A percentile compares a stretch with the other conserved stretches of the same genome.
These are phyloP conservation scores for Tiliacea aurago DNA, from an alignment of 2,888 invertebrate genomes.

Conservation along the genomic window DNA sequence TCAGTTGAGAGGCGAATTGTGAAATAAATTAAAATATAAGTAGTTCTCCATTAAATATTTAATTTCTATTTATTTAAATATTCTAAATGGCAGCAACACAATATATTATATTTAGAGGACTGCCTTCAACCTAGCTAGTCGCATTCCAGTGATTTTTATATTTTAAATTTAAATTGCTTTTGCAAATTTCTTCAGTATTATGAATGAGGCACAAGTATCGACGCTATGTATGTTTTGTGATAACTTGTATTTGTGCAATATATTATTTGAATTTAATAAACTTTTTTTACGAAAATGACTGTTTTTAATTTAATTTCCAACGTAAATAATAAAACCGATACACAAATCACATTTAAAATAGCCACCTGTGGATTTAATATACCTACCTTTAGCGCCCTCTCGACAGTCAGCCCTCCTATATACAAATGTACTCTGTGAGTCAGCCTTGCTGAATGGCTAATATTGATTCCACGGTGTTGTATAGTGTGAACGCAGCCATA, in stretches of 20 bases:
- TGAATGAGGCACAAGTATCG: slow-evolving; percentile 22
- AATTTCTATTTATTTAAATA: neutral
- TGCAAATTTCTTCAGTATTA: slow-evolving; percentile 51
- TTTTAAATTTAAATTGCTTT: slow-evolving; percentile 15
- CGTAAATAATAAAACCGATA: neutral
- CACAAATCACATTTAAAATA: no score
- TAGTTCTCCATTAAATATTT: neutral
- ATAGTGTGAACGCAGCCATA: no score
- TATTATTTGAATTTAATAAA: slow-evolving; percentile 43
- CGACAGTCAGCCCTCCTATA: no score
- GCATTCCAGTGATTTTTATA: slow-evolving; percentile 75
- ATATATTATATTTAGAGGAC: slow-evolving; percentile 26
- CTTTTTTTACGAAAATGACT: slow-evolving; percentile 9
- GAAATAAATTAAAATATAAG: neutral
- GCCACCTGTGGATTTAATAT: no score
- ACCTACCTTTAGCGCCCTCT: no score
- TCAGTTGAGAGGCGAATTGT: no score
- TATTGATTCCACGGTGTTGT: no score
- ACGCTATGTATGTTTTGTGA: slow-evolving; percentile 44
- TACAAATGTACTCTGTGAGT: no score
- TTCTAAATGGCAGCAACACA: slow-evolving; percentile 6
- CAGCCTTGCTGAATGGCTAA: no score
- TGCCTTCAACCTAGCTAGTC: slow-evolving; percentile 73
- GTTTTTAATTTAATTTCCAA: slow-evolving; percentile 12
- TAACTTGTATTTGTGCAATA: slow-evolving; percentile 39